Conservation (phyloP, 1,140 invertebrate species). For the Elymnias hypermnestra region DNA sequence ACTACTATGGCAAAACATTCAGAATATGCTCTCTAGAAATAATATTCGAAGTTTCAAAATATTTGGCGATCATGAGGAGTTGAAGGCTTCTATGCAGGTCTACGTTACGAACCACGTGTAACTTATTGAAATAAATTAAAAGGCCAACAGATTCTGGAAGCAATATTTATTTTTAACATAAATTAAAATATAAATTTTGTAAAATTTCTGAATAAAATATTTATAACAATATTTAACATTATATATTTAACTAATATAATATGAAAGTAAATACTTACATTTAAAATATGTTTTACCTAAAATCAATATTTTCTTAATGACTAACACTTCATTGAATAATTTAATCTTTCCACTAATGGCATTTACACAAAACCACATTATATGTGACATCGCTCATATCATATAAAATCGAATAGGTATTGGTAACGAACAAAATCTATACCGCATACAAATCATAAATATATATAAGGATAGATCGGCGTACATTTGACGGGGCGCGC, state of each 20-base stretch:
- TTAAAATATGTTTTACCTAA: too few relatives aligned
- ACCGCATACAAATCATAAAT: constrained; percentile 7
- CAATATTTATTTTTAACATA: constrained; percentile 68
- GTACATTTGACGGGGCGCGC: too few relatives aligned
- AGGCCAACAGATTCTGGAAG: constrained; percentile 34
- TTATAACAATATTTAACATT: constrained; percentile 52
- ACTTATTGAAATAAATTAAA: background rate
- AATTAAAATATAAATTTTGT: constrained; percentile 70
- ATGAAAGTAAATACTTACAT: constrained; percentile 29
- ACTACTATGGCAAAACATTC: too few relatives aligned
- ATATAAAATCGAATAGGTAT: constrained; percentile 3
- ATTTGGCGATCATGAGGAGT: too few relatives aligned
- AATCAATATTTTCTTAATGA: too few relatives aligned
- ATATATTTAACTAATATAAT: constrained; percentile 31
- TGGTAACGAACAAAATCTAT: constrained; percentile 17
- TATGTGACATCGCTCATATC: background rate
- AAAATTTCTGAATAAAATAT: constrained; percentile 65
- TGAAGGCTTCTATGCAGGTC: too few relatives aligned
- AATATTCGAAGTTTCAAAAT: too few relatives aligned
- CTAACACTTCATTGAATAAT: constrained; percentile 23
- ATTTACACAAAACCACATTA: constrained; percentile 23
- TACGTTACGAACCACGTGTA: too few relatives aligned
- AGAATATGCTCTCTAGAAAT: too few relatives aligned
- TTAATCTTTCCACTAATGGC: constrained; percentile 56
- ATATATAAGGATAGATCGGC: too few relatives aligned